Percentiles rank a stretch among this genome's conserved stretches.
Conservation (phyloP, 1,140 invertebrate species). For the Orchesella cincta region DNA sequence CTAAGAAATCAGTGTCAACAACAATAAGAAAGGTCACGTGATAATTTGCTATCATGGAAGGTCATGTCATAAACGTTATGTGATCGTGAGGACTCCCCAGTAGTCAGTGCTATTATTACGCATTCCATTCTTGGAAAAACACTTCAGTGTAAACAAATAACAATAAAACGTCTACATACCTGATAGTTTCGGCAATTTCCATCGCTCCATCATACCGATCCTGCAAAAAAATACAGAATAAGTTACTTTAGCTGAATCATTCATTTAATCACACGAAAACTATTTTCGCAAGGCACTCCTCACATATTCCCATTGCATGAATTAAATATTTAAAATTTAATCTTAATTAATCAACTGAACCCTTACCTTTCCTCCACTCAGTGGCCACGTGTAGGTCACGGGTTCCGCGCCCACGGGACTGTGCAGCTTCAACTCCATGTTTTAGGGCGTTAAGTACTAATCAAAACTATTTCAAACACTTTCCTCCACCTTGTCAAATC, state of each 20-base stretch:
- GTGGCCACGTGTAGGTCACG: constrained; percentile 90
- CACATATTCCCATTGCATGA: constrained; percentile 47
- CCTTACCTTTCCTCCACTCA: constrained; percentile 82
- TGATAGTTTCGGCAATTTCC: constrained; percentile 87
- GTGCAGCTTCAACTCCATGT: constrained; percentile 68
- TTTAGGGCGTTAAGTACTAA: neutral
- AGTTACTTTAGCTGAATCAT: neutral
- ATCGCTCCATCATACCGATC: constrained; percentile 86
- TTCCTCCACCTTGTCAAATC: neutral
- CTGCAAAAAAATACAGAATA: no score
- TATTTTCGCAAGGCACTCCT: constrained; percentile 49
- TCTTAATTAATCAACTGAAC: neutral
- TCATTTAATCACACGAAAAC: neutral
- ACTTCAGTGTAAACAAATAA: no score
- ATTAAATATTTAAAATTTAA: neutral
- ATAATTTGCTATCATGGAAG: no score
- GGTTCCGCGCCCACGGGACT: constrained; percentile 90
- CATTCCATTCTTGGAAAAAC: no score
- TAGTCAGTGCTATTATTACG: no score
- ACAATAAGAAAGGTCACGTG: no score
- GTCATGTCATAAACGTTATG: no score
- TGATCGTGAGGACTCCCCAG: no score
- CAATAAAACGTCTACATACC: constrained; percentile 60
- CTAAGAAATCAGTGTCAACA: no score
- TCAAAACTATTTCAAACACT: neutral